These are phyloP conservation scores for Aproaerema taeniolella DNA, from an alignment of 2,888 invertebrate species.

Conservation along the genomic window DNA sequence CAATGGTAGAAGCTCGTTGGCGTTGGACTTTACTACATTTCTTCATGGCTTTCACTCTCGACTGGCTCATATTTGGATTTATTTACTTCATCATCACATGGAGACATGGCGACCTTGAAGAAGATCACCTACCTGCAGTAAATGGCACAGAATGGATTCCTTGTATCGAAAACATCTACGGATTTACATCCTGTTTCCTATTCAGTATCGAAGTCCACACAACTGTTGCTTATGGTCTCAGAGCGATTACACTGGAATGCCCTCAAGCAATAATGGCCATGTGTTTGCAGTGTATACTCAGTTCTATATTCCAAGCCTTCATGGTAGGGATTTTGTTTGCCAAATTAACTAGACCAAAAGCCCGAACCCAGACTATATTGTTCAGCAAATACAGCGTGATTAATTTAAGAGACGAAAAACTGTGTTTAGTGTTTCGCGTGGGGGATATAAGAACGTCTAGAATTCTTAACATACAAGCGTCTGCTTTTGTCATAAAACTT, in stretches of 20 bases:
- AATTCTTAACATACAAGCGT: slow-evolving; percentile 93
- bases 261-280: slow-evolving; percentile 95
- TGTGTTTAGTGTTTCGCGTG: slow-evolving; percentile 93
- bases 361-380: slow-evolving; percentile 93
- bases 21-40: slow-evolving; percentile 93
- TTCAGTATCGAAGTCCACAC: slow-evolving; percentile 98
- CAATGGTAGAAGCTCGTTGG: slow-evolving; percentile 92
- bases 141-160: slow-evolving; percentile 83
- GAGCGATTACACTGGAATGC: slow-evolving; percentile 93
- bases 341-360: slow-evolving; percentile 96
- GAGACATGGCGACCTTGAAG: slow-evolving; percentile 90
- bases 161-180: slow-evolving; percentile 90
- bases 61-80: slow-evolving; percentile 93
- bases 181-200: slow-evolving; percentile 94
- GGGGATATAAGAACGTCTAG: slow-evolving; percentile 97
- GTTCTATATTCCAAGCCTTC: slow-evolving; percentile 90
- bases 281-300: slow-evolving; percentile 96
- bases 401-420: slow-evolving; percentile 89
- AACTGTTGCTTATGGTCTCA: slow-evolving; percentile 92
- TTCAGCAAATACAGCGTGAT: slow-evolving; percentile 94
- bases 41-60: slow-evolving; percentile 87
- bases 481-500: slow-evolving; percentile 89
- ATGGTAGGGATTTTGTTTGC: slow-evolving; percentile 95
- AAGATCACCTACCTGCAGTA: slow-evolving; percentile 77
- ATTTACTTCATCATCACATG: slow-evolving; percentile 95